Base-by-base conservation (phyloP, 2,797 vertebrate species). In the Taenioides sp. region DNA sequence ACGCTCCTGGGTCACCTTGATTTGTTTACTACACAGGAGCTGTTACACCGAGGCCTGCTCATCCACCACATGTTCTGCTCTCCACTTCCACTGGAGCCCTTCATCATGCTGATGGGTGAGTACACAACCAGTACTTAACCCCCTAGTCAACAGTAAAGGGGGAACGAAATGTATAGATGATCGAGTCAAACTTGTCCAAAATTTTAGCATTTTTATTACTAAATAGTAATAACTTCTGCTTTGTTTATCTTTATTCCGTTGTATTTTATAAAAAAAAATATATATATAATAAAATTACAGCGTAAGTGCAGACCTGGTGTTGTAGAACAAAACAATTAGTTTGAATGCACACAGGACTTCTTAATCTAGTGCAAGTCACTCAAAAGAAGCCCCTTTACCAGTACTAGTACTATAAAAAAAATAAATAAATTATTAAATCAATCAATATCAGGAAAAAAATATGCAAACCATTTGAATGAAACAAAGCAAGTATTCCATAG, bases 1-100 rank as follows among this genome's bases (percentile, higher is more conserved):
- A 88, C 81, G 83, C 80, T 89, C 88, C 87, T 86, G 83, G 91
- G 90, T 93, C 91, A 93, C 90, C 88, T 92, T 91, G 86, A 77
- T 76, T 87, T 90, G 86, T 92, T 92, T 89, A 87, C 84, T 82
- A 70, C 84, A 78, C 69, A 83, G 84, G 76, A 87, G 77, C 71
- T 67, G 80, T 77, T 76, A 77, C 73, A 79, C 52, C 83, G 80
- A 78, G 76, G 85, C 88, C 81, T 76, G 72, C 80, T 55, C 43
- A 47, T 75, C 75, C 76, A 69, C 78, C 74, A 69, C 37, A 25
- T 67, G 25, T 67, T 78, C 78, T 76, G 69, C 70, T 70, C 73
- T 80, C 64, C 57, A 67, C 68, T 76, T 65, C 62, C 65, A 66
- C 67, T 66, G 76, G 78, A 80, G 74, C 75, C 74, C 67, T 73